Percentiles rank a stretch among this genome's conserved stretches.
Conservation (phyloP, 1,140 invertebrate species). For the Halesus radiatus region DNA sequence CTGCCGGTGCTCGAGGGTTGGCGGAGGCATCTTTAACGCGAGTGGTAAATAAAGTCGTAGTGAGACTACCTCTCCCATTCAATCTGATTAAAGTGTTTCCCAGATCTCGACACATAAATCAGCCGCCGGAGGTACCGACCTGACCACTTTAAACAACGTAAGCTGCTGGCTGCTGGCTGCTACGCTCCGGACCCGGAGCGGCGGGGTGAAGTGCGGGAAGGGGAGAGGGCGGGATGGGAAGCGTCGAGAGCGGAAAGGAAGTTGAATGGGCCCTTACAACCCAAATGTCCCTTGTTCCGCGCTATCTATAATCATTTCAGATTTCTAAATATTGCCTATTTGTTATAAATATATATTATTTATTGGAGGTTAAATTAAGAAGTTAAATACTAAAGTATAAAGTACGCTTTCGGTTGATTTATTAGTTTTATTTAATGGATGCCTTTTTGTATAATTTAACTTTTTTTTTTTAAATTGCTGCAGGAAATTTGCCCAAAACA, state of each 20-base stretch:
- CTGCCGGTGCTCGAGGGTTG: too few relatives aligned
- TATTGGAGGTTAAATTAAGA: too few relatives aligned
- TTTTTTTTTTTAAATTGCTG: too few relatives aligned
- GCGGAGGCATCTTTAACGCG: too few relatives aligned
- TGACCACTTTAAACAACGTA: constrained; percentile 33
- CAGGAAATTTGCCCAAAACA: too few relatives aligned
- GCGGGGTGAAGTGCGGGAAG: neutral
- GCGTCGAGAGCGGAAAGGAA: constrained; percentile 11
- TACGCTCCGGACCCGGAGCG: neutral
- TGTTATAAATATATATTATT: too few relatives aligned
- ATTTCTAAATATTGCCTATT: neutral
- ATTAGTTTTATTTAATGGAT: too few relatives aligned
- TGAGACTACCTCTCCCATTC: constrained; percentile 32
- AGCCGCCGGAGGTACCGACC: constrained; percentile 23
- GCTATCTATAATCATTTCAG: neutral
- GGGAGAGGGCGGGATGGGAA: neutral
- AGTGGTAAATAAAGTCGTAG: constrained; percentile 30
- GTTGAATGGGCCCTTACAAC: constrained; percentile 6
- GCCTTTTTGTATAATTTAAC: too few relatives aligned
- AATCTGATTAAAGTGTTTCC: constrained; percentile 37
- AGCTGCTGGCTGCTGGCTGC: constrained; percentile 24
- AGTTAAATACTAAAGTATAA: too few relatives aligned
- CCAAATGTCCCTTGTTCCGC: neutral
- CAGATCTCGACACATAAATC: constrained; percentile 33
- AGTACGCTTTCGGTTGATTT: too few relatives aligned